Base-by-base conservation (phyloP, 2,797 vertebrate genomes). In the Phyllotis vaccarum region DNA sequence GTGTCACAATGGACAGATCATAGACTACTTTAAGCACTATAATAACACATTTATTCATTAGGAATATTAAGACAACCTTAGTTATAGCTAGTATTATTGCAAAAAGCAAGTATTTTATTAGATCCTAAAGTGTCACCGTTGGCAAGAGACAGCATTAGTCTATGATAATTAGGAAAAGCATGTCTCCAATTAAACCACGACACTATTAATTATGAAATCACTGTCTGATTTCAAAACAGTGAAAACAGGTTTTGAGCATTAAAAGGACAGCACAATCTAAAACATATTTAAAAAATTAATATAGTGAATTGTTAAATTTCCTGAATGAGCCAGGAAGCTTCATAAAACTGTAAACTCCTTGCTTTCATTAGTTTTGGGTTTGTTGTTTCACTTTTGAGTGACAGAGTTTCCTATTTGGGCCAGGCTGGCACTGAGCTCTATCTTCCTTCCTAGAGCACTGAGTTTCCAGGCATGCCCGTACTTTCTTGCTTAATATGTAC, bases 281-380 rank as follows among this genome's bases (percentile, higher is more conserved):
- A 94, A 95, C 21, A 91, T 62, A 96, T 24, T 90, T 75, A 60
- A 31, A 31, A n/a, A 86, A 93, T 62, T 22, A 58, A 78, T 22
- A 24, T 14, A 86, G 8, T 62, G 72, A 66, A 56, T 86, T 72
- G 89, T 2, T 95, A 43, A 76, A 78, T 74, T 95, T 95, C 62
- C 43, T 83, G 96, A 64, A 46, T 56, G 83, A 64, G 12, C 31
- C 62, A 62, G n/a, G 89, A 85, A 52, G 40, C 76, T 93, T 81
- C 60, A 96, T 78, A 93, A 78, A 94, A 64, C 58, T 94, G 34
- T 83, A 97, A 96, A 95, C 72, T 87, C 60, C 22, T 94, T 92
- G 93, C 52, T 94, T 95, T 95, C 83, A 31, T 34, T 58, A 58
- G 27, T 58, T 58, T 75, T 43, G 37, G 27, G 37, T 31, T 54